phyloP scores from a whole-genome alignment of 2,888 invertebrate genomes.

The Coremacera marginata region DNA sequence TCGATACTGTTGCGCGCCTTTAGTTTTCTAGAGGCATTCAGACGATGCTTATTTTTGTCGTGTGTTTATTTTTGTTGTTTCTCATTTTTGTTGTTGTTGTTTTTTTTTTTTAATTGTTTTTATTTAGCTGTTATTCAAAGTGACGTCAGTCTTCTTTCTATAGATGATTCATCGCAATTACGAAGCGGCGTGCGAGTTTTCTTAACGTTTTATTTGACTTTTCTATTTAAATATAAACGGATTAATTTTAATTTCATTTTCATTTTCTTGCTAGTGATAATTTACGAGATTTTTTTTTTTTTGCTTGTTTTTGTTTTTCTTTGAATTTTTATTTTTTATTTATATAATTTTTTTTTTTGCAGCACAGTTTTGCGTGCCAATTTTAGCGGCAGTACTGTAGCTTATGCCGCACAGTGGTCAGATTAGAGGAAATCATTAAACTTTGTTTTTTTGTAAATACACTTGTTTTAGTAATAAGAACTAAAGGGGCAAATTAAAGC shows the following conservation, averaged over 20 bases:
- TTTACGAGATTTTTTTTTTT: neutral
- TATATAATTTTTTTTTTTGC: neutral
- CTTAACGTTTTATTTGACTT: neutral
- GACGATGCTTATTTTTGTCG: neutral
- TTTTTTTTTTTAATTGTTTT: neutral
- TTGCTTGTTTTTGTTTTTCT: neutral
- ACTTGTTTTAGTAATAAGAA: too few species aligned
- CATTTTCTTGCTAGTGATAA: neutral
- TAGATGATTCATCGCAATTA: slow-evolving; percentile 11
- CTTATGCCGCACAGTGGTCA: slow-evolving; percentile 3
- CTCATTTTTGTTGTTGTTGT: neutral
- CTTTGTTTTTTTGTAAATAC: too few species aligned
- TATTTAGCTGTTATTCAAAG: neutral
- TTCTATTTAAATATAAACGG: slow-evolving; percentile 24
- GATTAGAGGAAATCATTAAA: too few species aligned
- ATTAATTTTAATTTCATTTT: neutral
- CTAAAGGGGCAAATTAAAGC: too few species aligned
- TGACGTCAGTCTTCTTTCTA: slow-evolving; percentile 9
- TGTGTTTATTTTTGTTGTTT: slow-evolving; percentile 6
- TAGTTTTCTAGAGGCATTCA: neutral
- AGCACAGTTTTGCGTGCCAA: slow-evolving; percentile 7
- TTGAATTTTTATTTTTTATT: slow-evolving; percentile 1
- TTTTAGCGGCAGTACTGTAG: slow-evolving; percentile 9
- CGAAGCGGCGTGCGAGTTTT: neutral
- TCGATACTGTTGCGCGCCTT: neutral